phyloP scores from a whole-genome alignment of 2,113 vertebrate genomes.

The Suricata suricatta region DNA sequence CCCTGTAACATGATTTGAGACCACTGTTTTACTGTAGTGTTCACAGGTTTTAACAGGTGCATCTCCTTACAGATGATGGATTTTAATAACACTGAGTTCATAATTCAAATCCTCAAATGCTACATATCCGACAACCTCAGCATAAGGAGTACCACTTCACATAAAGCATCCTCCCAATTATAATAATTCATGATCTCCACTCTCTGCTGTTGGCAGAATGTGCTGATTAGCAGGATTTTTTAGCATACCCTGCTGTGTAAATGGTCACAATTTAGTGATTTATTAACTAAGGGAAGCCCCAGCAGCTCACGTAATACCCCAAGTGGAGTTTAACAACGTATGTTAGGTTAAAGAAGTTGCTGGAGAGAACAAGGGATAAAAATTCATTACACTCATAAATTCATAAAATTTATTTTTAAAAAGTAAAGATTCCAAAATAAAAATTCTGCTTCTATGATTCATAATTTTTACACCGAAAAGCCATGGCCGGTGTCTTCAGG shows the following conservation, averaged over 20 bases:
- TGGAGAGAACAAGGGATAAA: constrained; percentile 15
- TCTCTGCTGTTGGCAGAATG: background rate
- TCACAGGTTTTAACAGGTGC: background rate
- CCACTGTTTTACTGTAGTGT: constrained; percentile 9
- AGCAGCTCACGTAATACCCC: background rate
- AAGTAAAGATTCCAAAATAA: background rate
- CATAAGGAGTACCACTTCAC: background rate
- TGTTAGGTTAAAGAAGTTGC: background rate
- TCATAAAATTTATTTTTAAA: constrained; percentile 18
- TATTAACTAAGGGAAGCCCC: background rate
- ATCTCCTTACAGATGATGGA: background rate
- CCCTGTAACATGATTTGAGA: constrained; percentile 78
- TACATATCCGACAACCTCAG: background rate
- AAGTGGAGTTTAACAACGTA: background rate
- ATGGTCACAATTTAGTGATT: background rate
- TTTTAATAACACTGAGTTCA: background rate
- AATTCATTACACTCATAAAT: constrained; percentile 31
- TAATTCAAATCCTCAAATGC: background rate
- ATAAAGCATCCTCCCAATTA: background rate
- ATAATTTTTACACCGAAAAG: background rate
- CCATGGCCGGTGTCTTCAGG: background rate
- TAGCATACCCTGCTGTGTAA: background rate
- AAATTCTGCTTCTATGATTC: background rate
- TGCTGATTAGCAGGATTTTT: background rate
- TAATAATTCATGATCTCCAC: background rate